phyloP scores from a whole-genome alignment of 92 coral and sea anemone species.

The Palythoa caribaeorum region DNA sequence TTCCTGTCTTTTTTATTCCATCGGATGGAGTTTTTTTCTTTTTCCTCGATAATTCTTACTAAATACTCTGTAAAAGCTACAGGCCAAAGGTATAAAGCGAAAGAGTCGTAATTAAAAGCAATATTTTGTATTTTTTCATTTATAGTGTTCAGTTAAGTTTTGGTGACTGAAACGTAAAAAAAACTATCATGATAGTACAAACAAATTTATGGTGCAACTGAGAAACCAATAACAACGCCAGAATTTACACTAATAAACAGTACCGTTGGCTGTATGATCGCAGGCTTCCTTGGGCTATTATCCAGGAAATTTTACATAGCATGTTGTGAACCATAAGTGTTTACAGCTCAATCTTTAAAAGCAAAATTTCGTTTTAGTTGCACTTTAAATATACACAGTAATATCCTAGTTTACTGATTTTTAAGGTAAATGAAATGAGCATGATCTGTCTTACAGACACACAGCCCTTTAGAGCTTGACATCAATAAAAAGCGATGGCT shows the following conservation, averaged over 20 bases:
- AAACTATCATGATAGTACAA: not conserved
- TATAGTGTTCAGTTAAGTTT: not conserved
- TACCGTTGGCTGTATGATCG: not conserved
- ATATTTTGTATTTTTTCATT: not conserved
- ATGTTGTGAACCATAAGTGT: not conserved
- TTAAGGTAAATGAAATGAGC: too few species aligned
- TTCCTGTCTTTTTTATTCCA: not conserved
- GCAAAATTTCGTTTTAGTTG: too few species aligned
- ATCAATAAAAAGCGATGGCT: too few species aligned
- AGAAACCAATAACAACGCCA: not conserved
- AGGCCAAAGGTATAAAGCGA: not conserved
- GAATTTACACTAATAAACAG: not conserved
- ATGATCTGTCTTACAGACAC: too few species aligned
- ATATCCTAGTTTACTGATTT: too few species aligned
- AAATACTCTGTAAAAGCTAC: constrained; percentile 6
- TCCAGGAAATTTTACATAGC: not conserved
- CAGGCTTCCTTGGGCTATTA: not conserved
- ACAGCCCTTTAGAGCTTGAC: too few species aligned
- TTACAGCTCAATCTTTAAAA: too few species aligned
- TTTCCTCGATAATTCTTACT: not conserved
- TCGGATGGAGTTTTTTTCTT: not conserved
- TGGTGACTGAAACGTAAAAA: constrained; percentile 18
- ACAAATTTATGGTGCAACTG: not conserved
- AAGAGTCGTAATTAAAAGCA: not conserved
- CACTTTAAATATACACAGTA: too few species aligned